These are phyloP conservation scores for Paedocypris micromegethes DNA, from an alignment of 2,797 vertebrate genomes.

Conservation along the genomic window DNA sequence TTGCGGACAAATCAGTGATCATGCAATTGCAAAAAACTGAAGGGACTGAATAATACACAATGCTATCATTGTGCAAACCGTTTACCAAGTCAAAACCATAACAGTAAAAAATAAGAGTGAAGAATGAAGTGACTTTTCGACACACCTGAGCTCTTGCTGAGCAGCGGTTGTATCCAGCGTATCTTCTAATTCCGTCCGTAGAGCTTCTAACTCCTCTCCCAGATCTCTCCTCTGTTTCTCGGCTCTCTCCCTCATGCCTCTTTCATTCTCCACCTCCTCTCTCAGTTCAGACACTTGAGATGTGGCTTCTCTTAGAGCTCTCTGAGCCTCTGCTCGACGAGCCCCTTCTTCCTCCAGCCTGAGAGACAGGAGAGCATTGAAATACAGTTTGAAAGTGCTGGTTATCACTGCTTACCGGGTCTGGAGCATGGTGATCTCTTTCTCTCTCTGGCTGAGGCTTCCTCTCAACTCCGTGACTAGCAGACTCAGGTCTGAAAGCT, in stretches of 20 bases:
- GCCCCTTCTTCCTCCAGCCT: conserved; percentile 81
- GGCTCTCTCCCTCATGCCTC: conserved; percentile 75
- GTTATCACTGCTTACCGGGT: conserved; percentile 60
- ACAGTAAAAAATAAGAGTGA: too few species aligned
- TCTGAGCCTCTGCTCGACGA: conserved; percentile 73
- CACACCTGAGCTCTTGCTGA: conserved; percentile 84
- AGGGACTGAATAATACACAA: too few species aligned
- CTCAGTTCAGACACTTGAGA: conserved; percentile 83
- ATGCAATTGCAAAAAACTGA: too few species aligned
- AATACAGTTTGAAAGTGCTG: background rate
- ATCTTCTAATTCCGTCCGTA: conserved; percentile 84
- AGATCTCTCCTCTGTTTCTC: conserved; percentile 86
- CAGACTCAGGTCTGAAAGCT: conserved; percentile 78
- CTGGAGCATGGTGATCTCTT: conserved; percentile 81
- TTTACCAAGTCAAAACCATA: too few species aligned
- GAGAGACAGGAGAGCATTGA: conserved; percentile 19
- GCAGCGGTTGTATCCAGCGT: conserved; percentile 85
- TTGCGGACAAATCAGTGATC: too few species aligned
- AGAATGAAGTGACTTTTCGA: too few species aligned
- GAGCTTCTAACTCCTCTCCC: conserved; percentile 84
- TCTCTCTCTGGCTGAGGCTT: conserved; percentile 80
- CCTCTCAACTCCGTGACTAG: conserved; percentile 72
- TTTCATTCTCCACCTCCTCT: conserved; percentile 84
- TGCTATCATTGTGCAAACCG: too few species aligned
- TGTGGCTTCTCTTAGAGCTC: conserved; percentile 76